Base-by-base conservation (phyloP, 2,888 invertebrate genomes). In the Ormyrus thymus region DNA sequence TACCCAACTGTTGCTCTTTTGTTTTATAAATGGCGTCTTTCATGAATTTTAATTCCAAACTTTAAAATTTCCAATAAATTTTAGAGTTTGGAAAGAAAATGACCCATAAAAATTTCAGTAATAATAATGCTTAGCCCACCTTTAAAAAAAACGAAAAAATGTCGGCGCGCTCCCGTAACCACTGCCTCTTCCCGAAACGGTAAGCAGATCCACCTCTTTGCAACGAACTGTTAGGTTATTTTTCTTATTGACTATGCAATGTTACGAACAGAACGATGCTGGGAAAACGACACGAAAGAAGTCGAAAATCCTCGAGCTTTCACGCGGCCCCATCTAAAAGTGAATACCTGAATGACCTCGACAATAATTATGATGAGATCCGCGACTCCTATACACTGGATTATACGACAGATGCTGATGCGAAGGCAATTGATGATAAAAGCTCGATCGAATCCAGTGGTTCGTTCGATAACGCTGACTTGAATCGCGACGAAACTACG, bases 381-480 rank as follows among this genome's bases (percentile, higher is more conserved):
- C 43, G 56, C 3, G 65, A 71, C 59, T 1, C 7, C 11, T 58
- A 58, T 9, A 6, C 58, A 45, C 9, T 48, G 0, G 65, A 72
- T 8, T 65, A n/a, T 10, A 51, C 65, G 45, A 10, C 3, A 7
- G 79, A 79, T 9, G 65, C 65, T 8, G 75, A 75, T 1, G 65
- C n/a, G 8, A 64, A 51, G 7, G 51, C 5, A n/a, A 72, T 15
- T 51, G 66, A 71, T 55, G 75, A 79, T 0, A 50, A 43, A 9
- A 61, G 48, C 13, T 79, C 76, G 6, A 72, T 55, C n/a, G 76
- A 72, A 6, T 75, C 29, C 79, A 9, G 7, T 65, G 6, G 29
- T 4, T 76, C 75, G 7, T 8, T 48, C 7, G 46, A 7, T 6
- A 66, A 71, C 7, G n/a, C 29, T 13, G n/a, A 51, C 45, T 56